A percentile compares a stretch with the other conserved stretches of the same genome.
These are phyloP conservation scores for Alethe castanea DNA, from an alignment of 2,113 vertebrate genomes.

Conservation along the genomic window DNA sequence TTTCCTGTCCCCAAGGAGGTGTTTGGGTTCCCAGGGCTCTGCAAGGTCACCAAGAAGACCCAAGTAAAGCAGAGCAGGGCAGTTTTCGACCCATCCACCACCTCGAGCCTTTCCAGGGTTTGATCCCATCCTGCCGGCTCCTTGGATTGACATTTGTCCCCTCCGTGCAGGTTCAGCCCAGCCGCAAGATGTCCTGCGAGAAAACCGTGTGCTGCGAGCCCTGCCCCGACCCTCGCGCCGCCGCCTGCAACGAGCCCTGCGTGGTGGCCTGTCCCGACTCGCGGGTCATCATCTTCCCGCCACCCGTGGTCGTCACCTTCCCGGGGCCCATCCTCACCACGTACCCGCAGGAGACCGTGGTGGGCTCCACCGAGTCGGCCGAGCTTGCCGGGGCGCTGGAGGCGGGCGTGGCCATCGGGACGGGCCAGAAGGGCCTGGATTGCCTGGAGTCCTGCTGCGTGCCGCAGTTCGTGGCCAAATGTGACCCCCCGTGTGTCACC, in stretches of 20 bases:
- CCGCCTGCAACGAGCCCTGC: slow-evolving; percentile 17
- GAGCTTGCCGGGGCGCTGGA: background rate
- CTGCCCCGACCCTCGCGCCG: background rate
- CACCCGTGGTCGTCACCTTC: slow-evolving; percentile 29
- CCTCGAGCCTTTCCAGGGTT: rapidly evolving
- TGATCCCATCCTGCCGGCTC: rapidly evolving
- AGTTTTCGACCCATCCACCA: rapidly evolving
- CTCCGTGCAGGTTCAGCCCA: background rate
- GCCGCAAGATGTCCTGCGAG: slow-evolving; percentile 17
- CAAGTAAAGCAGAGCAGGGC: background rate
- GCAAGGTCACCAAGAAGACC: background rate
- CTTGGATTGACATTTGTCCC: background rate
- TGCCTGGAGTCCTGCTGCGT: background rate
- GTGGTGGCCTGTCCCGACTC: slow-evolving; percentile 38
- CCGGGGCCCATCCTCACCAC: slow-evolving; percentile 60
- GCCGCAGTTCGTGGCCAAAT: background rate
- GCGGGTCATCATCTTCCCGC: slow-evolving; percentile 33
- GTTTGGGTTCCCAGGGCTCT: background rate
- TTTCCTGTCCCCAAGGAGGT: background rate
- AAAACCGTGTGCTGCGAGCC: background rate
- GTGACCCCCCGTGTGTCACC: background rate
- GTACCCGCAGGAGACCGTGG: slow-evolving; percentile 29
- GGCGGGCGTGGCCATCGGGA: background rate
- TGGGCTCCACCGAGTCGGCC: background rate
- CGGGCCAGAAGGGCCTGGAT: background rate